Evolutionary conservation across 2,113 vertebrate genomes (phyloP).

Genomic region (Petrocephalus zakoni): DNA sequence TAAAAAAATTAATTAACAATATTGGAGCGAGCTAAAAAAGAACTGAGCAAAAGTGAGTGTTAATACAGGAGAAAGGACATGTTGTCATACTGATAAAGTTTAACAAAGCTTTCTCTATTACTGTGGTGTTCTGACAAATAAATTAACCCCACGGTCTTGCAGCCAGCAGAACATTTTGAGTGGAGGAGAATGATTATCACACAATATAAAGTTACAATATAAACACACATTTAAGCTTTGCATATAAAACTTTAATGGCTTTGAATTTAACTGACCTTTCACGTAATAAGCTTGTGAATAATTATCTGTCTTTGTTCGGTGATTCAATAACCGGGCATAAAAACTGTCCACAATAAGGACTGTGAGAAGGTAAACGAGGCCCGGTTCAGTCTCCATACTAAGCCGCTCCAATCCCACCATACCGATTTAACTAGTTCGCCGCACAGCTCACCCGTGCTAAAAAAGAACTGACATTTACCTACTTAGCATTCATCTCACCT

Average conservation of each 20-base stretch:
- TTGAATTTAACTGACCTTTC: neutral
- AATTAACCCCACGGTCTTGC: neutral
- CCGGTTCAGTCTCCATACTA: conserved; percentile 59
- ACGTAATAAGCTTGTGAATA: neutral
- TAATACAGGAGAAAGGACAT: neutral
- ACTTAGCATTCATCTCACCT: conserved; percentile 54
- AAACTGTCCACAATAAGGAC: conserved; percentile 32
- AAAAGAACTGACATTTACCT: conserved; percentile 38
- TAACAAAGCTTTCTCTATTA: neutral
- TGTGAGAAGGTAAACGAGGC: conserved; percentile 42
- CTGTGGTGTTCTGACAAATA: conserved; percentile 4
- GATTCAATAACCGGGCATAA: conserved; percentile 22
- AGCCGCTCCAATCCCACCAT: conserved; percentile 60
- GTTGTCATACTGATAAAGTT: neutral
- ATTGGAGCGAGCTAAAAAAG: neutral
- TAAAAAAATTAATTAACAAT: neutral
- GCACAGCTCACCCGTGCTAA: conserved; percentile 45
- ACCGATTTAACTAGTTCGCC: conserved; percentile 56
- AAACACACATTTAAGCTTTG: neutral
- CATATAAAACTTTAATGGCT: neutral
- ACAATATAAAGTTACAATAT: neutral
- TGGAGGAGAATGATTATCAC: neutral
- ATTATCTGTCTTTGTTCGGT: conserved; percentile 5
- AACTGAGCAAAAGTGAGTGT: neutral
- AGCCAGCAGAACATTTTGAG: neutral